Conservation (phyloP, 2,888 invertebrate genomes). For the Eucriotettix oculatus region DNA sequence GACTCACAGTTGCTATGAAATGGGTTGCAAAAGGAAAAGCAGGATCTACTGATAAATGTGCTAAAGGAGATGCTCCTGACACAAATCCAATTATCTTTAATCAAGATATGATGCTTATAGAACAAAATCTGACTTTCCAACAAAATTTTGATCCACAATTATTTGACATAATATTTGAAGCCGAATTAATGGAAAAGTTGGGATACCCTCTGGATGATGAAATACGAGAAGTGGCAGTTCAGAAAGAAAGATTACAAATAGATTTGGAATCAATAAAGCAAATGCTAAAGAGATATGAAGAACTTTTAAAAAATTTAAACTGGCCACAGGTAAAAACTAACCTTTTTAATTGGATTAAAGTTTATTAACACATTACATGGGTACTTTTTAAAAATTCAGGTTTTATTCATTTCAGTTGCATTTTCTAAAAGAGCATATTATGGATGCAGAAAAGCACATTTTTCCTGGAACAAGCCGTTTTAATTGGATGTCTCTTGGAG, state of each 20-base stretch:
- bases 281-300: too few species aligned
- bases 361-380: too few species aligned
- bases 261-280: constrained; percentile 52
- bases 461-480: constrained; percentile 67
- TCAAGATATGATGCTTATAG: neutral
- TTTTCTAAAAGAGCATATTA: constrained; percentile 48
- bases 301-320: neutral
- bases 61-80: neutral
- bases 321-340: neutral
- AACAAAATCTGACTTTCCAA: neutral
- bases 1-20: neutral
- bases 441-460: constrained; percentile 55
- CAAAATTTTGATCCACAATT: constrained; percentile 47
- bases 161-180: constrained; percentile 52
- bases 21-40: neutral
- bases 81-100: neutral
- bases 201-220: constrained; percentile 38
- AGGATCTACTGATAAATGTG: too few species aligned
- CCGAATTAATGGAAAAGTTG: constrained; percentile 55
- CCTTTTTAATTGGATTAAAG: too few species aligned
- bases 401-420: constrained; percentile 32
- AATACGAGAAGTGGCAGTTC: constrained; percentile 38
- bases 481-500: constrained; percentile 74
- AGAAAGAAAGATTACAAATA: constrained; percentile 42
- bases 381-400: too few species aligned